Base-by-base conservation (phyloP, 2,888 invertebrate species). In the Drosophila villosipedis region DNA sequence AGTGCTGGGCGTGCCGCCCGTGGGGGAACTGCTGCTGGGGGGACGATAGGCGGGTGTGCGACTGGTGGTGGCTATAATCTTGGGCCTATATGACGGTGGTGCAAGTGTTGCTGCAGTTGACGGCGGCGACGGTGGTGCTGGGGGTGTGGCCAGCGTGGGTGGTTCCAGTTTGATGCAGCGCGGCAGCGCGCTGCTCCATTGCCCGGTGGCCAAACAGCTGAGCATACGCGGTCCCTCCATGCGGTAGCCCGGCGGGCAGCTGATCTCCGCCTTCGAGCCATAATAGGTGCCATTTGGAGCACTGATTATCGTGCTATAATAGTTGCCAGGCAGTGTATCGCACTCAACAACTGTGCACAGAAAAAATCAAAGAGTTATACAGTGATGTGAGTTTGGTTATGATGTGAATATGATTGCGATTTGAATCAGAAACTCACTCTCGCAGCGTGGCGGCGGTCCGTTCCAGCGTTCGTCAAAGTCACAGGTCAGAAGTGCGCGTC, bases 401-500 rank as follows among this genome's bases (percentile, higher is more conserved):
- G 25, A 25, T 25, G 9, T 25, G 9, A 47, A 16, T 7, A 47
- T 25, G 25, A 53, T 31, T 31, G 16, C 9, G 14, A 28, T 22
- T 30, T n/a, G 0, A n/a, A 54, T 22, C 1, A 16, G 28, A 22
- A 4, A 93, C 94, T 94, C 91, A 96, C 96, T 95, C 93, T 97
- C 97, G 93, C 98, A 98, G 84, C 96, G 94, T 0, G 98, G 98
- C 59, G 98, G 98, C 3, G 98, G 98, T 53, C 98, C 98, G 90
- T 98, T 98, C 98, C 98, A 98, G 61, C 97, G 95, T 92, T 97
- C 97, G 88, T 98, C 98, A 83, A 98, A 96, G 92, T 98, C 98
- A 89, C 98, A 98, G 4, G 97, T 96, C 19, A 98, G 94, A 79
- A 96, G 94, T 0, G 97, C 96, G 35, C 98, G 95, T 28, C 98